Percentiles rank a stretch among this genome's conserved stretches.
Evolutionary conservation across 2,888 invertebrate genomes (phyloP).

Genomic region (Drosophila parthenogenetica): DNA sequence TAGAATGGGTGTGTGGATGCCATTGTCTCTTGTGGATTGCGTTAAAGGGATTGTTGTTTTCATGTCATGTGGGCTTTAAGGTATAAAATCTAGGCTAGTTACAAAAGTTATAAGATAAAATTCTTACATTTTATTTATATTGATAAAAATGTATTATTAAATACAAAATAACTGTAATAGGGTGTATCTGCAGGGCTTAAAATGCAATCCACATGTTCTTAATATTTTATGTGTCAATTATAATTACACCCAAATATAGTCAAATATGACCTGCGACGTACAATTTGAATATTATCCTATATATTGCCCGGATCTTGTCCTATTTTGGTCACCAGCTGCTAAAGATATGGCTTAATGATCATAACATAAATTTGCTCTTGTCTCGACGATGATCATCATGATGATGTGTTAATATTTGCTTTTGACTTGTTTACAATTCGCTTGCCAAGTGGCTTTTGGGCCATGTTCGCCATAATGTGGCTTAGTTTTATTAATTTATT

Average conservation of each 20-base stretch:
- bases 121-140: too few relatives aligned
- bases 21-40: conserved; percentile 16
- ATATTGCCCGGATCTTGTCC: conserved; percentile 25
- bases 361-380: conserved; percentile 6
- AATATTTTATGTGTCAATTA: not conserved
- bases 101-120: too few relatives aligned
- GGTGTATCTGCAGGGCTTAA: not conserved
- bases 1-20: conserved; percentile 29
- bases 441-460: conserved; percentile 41
- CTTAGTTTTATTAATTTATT: conserved; percentile 35
- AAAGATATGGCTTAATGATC: conserved; percentile 6
- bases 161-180: not conserved
- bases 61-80: not conserved
- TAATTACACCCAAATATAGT: too few relatives aligned
- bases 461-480: conserved; percentile 11
- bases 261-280: too few relatives aligned
- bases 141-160: too few relatives aligned
- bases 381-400: conserved; percentile 21
- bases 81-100: too few relatives aligned
- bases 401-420: conserved; percentile 19
- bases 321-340: conserved; percentile 43
- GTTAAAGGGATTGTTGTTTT: conserved; percentile 7
- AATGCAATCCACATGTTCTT: not conserved
- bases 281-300: not conserved
- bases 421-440: conserved; percentile 45